These are phyloP conservation scores for Scaptomyza reducta DNA, from an alignment of 2,888 invertebrate genomes.

Conservation along the genomic window DNA sequence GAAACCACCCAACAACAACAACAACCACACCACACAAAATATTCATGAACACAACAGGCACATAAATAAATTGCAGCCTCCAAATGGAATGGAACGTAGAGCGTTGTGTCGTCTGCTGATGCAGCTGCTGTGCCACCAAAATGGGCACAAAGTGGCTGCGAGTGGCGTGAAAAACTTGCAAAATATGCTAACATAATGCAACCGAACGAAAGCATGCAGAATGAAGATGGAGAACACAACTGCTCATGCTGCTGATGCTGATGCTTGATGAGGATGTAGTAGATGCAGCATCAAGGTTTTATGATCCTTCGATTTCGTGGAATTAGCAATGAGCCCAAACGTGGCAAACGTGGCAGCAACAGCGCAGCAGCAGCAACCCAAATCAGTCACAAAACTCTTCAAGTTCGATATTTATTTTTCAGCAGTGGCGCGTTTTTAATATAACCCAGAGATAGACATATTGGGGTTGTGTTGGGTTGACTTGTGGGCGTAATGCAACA, in stretches of 20 bases:
- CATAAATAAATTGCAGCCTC: slow-evolving; percentile 71
- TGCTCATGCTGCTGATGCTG: background rate
- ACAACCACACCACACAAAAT: slow-evolving; percentile 49
- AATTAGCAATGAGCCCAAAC: slow-evolving; percentile 74
- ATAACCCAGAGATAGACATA: slow-evolving; percentile 30
- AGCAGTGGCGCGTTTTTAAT: slow-evolving; percentile 56
- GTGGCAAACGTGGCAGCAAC: slow-evolving; percentile 23
- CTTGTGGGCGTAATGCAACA: slow-evolving; percentile 28
- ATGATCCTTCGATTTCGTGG: slow-evolving; percentile 81
- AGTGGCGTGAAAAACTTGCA: slow-evolving; percentile 62
- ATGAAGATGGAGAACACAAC: background rate
- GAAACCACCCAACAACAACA: slow-evolving; percentile 17
- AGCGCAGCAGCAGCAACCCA: slow-evolving; percentile 15
- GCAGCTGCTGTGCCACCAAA: slow-evolving; percentile 47
- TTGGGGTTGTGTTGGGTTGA: background rate
- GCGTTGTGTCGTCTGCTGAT: slow-evolving; percentile 53
- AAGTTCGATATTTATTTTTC: slow-evolving; percentile 56
- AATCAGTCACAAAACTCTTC: slow-evolving; percentile 28
- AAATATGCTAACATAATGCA: slow-evolving; percentile 72
- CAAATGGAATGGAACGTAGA: slow-evolving; percentile 41
- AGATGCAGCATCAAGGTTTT: slow-evolving; percentile 70
- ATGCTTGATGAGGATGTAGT: slow-evolving; percentile 13
- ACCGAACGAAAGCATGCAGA: slow-evolving; percentile 21
- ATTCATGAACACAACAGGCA: slow-evolving; percentile 74
- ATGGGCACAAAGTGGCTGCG: slow-evolving; percentile 55